phyloP scores from a whole-genome alignment of 2,113 vertebrate species.

The Odocoileus virginianus region DNA sequence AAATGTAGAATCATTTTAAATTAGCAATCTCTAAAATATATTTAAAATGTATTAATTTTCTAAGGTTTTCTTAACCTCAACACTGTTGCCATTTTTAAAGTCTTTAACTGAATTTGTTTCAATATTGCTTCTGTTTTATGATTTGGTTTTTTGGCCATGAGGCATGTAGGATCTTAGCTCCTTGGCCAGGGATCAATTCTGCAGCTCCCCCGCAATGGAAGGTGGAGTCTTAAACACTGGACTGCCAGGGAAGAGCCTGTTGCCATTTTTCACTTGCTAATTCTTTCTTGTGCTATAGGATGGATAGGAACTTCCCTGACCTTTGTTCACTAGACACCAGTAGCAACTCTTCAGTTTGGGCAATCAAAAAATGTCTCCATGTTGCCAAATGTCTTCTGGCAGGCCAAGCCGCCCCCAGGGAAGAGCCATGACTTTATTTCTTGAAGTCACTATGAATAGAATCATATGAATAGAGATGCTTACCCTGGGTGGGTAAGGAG shows the following conservation, averaged over 20 bases:
- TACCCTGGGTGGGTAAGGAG: rapidly evolving
- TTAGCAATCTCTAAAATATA: background rate
- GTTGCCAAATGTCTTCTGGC: background rate
- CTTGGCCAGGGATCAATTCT: background rate
- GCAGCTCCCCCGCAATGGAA: rapidly evolving
- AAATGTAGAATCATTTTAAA: background rate
- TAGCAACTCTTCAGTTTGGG: background rate
- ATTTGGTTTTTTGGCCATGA: background rate
- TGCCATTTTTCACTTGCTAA: background rate
- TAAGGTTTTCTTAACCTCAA: background rate
- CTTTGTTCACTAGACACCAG: background rate
- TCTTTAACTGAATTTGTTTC: background rate
- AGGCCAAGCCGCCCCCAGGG: background rate
- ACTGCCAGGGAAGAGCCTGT: background rate
- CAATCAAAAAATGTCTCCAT: background rate
- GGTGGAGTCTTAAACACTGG: background rate
- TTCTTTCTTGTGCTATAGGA: background rate
- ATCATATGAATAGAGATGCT: background rate
- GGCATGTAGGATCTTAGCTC: background rate
- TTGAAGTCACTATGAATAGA: background rate
- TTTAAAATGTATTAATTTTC: background rate
- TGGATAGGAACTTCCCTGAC: no score
- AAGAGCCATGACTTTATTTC: background rate
- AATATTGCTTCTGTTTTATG: background rate
- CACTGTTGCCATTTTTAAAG: background rate